A percentile compares a stretch with the other conserved stretches of the same genome.
Evolutionary conservation across 1,140 invertebrate species (phyloP).

Genomic region (Lanistes nyassanus): DNA sequence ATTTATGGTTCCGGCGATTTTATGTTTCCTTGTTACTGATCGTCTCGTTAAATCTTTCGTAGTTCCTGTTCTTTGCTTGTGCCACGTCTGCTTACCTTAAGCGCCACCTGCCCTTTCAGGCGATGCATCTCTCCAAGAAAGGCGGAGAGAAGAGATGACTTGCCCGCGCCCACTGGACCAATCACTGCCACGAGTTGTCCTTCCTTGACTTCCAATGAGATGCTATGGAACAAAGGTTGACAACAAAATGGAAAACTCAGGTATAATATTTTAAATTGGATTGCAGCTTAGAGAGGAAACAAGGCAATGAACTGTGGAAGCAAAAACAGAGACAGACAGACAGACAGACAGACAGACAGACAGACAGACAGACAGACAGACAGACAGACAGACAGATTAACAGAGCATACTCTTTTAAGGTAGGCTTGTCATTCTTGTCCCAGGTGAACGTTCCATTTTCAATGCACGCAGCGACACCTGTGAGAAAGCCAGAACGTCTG

Average conservation of each 20-base stretch:
- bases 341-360: no score
- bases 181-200: conserved; percentile 71
- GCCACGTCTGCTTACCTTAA: conserved; percentile 12
- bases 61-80: no score
- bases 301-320: no score
- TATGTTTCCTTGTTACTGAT: no score
- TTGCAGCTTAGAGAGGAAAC: no score
- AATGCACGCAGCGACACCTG: background rate
- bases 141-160: conserved; percentile 71
- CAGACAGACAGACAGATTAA: background rate
- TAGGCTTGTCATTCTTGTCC: background rate
- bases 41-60: no score
- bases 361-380: no score
- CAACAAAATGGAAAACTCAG: background rate
- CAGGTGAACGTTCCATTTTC: background rate
- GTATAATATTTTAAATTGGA: no score
- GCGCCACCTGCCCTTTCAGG: conserved; percentile 12
- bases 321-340: background rate
- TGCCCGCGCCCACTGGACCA: conserved; percentile 73
- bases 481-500: background rate
- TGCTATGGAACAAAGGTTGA: conserved; percentile 38
- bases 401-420: background rate
- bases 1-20: no score
- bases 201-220: conserved; percentile 47
- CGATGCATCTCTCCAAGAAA: conserved; percentile 69